Conservation (phyloP, 2,888 invertebrate genomes). For the Dorcus hopei region DNA sequence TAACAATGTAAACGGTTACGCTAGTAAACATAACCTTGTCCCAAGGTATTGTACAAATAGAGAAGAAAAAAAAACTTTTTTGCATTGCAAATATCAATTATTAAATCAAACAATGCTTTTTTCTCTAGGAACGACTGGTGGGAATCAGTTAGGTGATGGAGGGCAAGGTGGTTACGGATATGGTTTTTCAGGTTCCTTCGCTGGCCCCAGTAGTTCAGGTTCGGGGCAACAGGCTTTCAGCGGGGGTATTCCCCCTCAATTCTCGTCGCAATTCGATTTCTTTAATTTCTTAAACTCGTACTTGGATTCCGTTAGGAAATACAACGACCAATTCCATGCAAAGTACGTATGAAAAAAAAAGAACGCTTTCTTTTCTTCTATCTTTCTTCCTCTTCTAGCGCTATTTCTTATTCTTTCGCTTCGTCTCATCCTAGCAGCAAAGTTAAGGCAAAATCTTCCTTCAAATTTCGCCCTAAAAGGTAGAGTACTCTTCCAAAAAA, state of each 20-base stretch:
- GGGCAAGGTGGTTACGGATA: slow-evolving; percentile 18
- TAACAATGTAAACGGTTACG: too few relatives aligned
- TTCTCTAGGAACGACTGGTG: slow-evolving; percentile 15
- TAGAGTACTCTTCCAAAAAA: slow-evolving; percentile 10
- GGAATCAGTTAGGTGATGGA: slow-evolving; percentile 19
- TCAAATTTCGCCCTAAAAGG: slow-evolving; percentile 27
- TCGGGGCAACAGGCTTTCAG: slow-evolving; percentile 6
- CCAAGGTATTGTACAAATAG: neutral
- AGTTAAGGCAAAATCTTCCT: slow-evolving; percentile 35
- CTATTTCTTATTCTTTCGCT: slow-evolving; percentile 34
- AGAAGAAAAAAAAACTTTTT: slow-evolving; percentile 1
- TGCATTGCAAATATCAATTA: neutral
- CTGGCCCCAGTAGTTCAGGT: neutral
- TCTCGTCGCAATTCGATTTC: slow-evolving; percentile 25
- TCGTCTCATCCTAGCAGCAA: slow-evolving; percentile 30
- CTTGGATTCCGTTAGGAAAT: slow-evolving; percentile 34
- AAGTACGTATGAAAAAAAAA: slow-evolving; percentile 32
- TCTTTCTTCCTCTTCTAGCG: slow-evolving; percentile 28
- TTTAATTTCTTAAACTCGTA: slow-evolving; percentile 27
- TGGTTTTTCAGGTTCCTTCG: slow-evolving; percentile 11
- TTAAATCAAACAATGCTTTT: neutral
- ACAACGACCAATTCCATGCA: slow-evolving; percentile 36
- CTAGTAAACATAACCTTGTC: neutral
- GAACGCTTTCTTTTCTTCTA: neutral
- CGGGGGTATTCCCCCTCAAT: slow-evolving; percentile 16